Evolutionary conservation across 1,140 invertebrate species (phyloP), one percentile per base, ranked within the genome.

Genomic region (Ostrea denselamellosa): DNA sequence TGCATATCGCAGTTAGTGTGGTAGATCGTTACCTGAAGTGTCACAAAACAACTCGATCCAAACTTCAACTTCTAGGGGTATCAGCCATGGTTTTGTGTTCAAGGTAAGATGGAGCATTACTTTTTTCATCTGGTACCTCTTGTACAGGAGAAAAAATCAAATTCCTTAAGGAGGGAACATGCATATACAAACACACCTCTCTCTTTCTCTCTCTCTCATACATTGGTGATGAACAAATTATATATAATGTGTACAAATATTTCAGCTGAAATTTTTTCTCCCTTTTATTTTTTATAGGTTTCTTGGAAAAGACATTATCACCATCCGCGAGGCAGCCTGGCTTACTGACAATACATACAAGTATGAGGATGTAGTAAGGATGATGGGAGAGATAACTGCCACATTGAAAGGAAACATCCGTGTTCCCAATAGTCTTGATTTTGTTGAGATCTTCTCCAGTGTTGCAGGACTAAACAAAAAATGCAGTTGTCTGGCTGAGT

Each of bases 291-390:
- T n/a, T n/a, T n/a, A 71, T 89, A 94, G 94, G 86, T 93, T 91
- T 86, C 87, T 95, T 56, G 93, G 93, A 34, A 92, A 92, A 88
- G 93, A 95, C 68, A 94, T 95, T 34, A 92, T 95, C 28, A 95
- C 94, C 25, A 94, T 95, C 44, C 81, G 93, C 77, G 94, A 95
- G 86, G 94, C 94, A 85, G 93, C 94, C 12, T 95, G 94, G 94
- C 88, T 95, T 19, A 95, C 94, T 22, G 94, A 95, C 90, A 94
- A 94, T 86, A 94, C 94, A 14, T 95, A 95, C 88, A 94, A 93
- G 83, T 95, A 95, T 89, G 93, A 94, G 87, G 94, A 95, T 90
- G 94, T 95, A 44, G 94, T 95, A 2, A 86, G 92, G 81, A 95
- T 95, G 94, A 95, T 94, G 94, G 94, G 94, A 62, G 94, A 95